Evolutionary conservation across 2,888 invertebrate species (phyloP), one percentile per base, ranked within the genome.

Genomic region (Stenichneumon culpator): DNA sequence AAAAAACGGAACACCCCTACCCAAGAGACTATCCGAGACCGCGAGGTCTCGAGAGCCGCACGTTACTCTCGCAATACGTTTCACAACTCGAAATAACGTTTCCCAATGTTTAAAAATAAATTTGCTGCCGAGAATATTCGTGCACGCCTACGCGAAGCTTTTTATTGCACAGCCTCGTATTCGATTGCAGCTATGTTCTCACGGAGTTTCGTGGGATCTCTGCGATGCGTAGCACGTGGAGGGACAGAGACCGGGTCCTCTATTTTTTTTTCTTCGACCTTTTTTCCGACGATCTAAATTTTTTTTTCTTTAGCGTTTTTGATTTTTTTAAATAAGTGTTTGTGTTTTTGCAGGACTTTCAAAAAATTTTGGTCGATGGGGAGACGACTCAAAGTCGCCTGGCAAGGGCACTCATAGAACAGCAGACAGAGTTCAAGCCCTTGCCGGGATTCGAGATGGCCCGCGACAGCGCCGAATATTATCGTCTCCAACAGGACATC

Each of bases 401-500:
- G 11, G 57, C 90, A 5, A 74, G 79, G 39, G 89, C 86, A 22
- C 81, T 90, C 11, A 79, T 88, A 25, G 86, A 86, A 19, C 87
- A 81, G 9, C 88, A 82, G 73, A 89, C 89, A 1, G 89, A 90
- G 28, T 91, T 84, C 68, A 89, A 89, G 77, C 89, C 90, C 0
- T 78, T 90, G 36, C 93, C 92, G 69, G 91, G 91, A 65, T 90
- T 90, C 67, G 87, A 91, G 81, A 82, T 89, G n/a, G 69, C 89
- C 70, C 78, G 84, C 22, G 89, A 91, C 74, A 86, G 89, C 22
- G 47, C 77, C 9, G 84, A 87, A 32, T 91, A 92, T 83, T 90
- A 89, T 84, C 88, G 88, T 44, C 19, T 84, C 0, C 92, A 92
- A 44, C 90, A 90, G 63, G 95, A 95, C 79, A 95, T 97, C 63